Evolutionary conservation across 2,113 vertebrate species (phyloP).

Genomic region (Mirounga angustirostris): DNA sequence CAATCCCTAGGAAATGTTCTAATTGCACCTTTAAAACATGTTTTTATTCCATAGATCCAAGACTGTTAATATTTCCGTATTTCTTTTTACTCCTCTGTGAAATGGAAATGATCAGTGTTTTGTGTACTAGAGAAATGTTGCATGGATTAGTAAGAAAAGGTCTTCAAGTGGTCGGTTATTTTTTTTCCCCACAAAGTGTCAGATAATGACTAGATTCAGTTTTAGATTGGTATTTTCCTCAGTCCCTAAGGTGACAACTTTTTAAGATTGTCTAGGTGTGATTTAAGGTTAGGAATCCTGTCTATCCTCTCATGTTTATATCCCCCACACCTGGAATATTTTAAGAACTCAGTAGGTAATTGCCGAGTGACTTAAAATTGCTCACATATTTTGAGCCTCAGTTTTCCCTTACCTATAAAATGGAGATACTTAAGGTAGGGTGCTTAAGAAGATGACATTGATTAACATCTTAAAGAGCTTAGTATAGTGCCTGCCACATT

Average conservation of each 20-base stretch:
- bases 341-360: not conserved
- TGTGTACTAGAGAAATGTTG: not conserved
- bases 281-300: not conserved
- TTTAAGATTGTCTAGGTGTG: not conserved
- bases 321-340: not conserved
- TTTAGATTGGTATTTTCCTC: not conserved
- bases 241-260: not conserved
- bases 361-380: constrained; percentile 48
- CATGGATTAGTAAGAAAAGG: not conserved
- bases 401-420: constrained; percentile 23
- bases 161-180: not conserved
- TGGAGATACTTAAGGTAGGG: not conserved
- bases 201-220: not conserved
- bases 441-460: not conserved
- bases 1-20: not conserved
- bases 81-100: not conserved
- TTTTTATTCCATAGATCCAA: not conserved
- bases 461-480: not conserved
- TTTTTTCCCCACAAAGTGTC: not conserved
- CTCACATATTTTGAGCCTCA: not conserved
- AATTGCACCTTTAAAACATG: not conserved
- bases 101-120: not conserved
- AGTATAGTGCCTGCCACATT: not conserved
- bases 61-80: not conserved
- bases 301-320: not conserved